Percentiles rank a stretch among this genome's conserved stretches.
These are phyloP conservation scores for Eubucco bourcierii DNA, from an alignment of 2,113 vertebrate species.

Conservation along the genomic window DNA sequence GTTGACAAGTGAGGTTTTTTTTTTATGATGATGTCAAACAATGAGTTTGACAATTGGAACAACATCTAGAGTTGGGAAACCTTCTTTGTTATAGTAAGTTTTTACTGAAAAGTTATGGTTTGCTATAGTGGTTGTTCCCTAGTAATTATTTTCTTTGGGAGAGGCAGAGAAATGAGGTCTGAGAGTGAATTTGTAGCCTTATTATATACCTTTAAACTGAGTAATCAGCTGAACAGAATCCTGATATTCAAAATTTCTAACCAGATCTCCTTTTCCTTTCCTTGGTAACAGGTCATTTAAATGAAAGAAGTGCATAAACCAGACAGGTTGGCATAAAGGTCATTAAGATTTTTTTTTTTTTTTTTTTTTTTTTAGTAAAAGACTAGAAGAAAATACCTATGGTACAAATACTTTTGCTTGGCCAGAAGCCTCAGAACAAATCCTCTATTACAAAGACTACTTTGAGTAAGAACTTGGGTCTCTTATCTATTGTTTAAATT, in stretches of 20 bases:
- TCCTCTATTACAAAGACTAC: background rate
- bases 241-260: background rate
- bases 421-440: background rate
- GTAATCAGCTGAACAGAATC: background rate
- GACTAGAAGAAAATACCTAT: background rate
- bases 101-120: background rate
- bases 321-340: background rate
- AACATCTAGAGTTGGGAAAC: background rate
- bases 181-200: background rate
- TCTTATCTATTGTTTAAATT: background rate
- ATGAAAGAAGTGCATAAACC: background rate
- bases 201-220: background rate
- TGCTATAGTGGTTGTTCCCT: background rate
- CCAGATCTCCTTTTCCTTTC: background rate
- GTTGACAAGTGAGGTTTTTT: background rate
- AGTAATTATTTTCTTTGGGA: background rate
- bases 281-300: background rate
- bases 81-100: background rate
- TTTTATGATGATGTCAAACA: background rate
- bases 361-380: background rate
- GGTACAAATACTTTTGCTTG: background rate
- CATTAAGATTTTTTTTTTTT: background rate
- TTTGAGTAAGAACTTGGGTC: background rate
- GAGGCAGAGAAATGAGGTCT: background rate
- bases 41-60: slow-evolving; percentile 26